Base-by-base conservation (phyloP, 2,113 vertebrate genomes). In the Tyto alba region DNA sequence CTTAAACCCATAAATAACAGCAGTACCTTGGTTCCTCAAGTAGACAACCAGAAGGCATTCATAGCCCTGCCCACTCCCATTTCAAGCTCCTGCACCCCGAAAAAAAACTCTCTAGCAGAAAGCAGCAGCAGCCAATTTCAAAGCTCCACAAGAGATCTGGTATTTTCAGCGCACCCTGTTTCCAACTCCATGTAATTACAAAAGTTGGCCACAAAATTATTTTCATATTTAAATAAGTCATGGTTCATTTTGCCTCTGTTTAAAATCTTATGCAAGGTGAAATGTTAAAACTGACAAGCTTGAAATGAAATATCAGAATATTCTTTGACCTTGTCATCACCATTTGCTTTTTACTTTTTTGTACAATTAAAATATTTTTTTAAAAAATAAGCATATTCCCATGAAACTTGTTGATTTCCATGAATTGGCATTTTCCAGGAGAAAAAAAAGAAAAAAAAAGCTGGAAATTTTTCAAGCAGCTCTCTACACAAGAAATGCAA, bases 261-360 rank as follows among this genome's bases (percentile, higher is more conserved):
- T 93, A 84, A 87, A 75, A 10, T 67, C 32, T 78, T 52, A 47
- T n/a, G 56, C 64, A 82, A 34, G 71, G 76, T 90, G 57, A 93
- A 89, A 72, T 53, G 62, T 90, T 93, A 53, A 91, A 94, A 72
- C 56, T 92, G 82, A 74, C 66, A 93, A 63, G 66, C 67, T 72
- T 86, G 77, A 93, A 91, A 64, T 87, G 43, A 92, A 91, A 34
- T 78, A 91, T 63, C 68, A 85, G 91, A 88, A 80, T 41, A 25
- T 83, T 90, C 74, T 71, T 77, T 93, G 63, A 94, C 88, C 85
- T 86, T 94, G 82, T 92, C 90, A 93, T 90, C 48, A 23, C 64
- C 27, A 34, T 64, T 84, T 0, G 0, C 43, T 86, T 94, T 85
- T 85, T 79, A 47, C 53, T 88, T 59, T 34, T 71, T 74, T 57